These are phyloP conservation scores for Aurelia sp. DNA, from an alignment of 30 jellyfish, hydroid and myxozoan genomes.

Conservation along the genomic window DNA sequence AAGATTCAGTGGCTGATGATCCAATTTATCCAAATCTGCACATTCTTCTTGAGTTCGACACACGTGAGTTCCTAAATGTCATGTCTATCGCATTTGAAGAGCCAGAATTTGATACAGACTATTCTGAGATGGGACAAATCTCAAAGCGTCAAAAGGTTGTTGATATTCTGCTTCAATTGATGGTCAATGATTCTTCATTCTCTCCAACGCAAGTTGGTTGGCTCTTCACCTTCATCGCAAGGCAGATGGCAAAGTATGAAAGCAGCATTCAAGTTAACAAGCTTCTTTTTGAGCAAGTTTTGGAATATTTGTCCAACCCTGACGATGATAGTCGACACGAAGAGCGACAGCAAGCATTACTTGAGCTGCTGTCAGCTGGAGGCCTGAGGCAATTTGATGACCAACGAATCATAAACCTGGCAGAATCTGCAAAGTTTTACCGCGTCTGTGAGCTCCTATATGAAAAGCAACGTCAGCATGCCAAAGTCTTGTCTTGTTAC, in stretches of 20 bases:
- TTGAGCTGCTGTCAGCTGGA: constrained; percentile 94
- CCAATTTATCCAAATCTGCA: constrained; percentile 81
- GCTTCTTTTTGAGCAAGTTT: constrained; percentile 91
- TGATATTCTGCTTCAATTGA: constrained; percentile 87
- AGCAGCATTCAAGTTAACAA: constrained; percentile 82
- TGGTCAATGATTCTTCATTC: constrained; percentile 86
- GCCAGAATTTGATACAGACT: constrained; percentile 82
- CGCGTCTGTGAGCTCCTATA: constrained; percentile 94
- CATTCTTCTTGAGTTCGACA: constrained; percentile 84
- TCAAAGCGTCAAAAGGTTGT: constrained; percentile 94
- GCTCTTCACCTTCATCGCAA: constrained; percentile 94
- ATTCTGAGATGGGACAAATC: constrained; percentile 56
- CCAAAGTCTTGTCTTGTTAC: constrained; percentile 92
- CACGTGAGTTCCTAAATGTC: constrained; percentile 94
- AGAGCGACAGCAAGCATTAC: constrained; percentile 97
- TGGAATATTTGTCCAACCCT: constrained; percentile 90
- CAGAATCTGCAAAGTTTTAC: constrained; percentile 96
- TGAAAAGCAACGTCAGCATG: constrained; percentile 76
- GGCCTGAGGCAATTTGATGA: constrained; percentile 93
- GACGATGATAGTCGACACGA: constrained; percentile 97
- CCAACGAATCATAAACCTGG: constrained; percentile 80
- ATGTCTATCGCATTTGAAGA: constrained; percentile 95
- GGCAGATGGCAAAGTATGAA: constrained; percentile 98
- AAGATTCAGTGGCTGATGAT: constrained; percentile 60
- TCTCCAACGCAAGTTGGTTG: constrained; percentile 98